phyloP scores from a whole-genome alignment of 2,888 invertebrate genomes.

The Isoperla grammatica region DNA sequence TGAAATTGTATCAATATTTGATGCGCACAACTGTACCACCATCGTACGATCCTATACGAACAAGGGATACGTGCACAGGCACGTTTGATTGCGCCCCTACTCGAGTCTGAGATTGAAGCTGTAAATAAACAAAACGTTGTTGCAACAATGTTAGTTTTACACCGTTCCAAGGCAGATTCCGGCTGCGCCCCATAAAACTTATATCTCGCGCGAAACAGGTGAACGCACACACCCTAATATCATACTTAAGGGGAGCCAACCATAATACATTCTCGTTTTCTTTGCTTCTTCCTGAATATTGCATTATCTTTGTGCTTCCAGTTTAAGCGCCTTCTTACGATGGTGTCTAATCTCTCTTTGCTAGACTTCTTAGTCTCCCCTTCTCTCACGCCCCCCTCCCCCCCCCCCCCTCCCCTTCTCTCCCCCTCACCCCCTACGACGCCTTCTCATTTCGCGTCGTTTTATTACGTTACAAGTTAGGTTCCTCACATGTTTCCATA shows the following conservation, averaged over 20 bases:
- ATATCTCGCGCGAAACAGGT: constrained; percentile 9
- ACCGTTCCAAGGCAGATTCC: too few relatives aligned
- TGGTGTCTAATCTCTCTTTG: constrained; percentile 6
- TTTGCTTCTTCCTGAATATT: constrained; percentile 13
- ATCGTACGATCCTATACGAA: too few relatives aligned
- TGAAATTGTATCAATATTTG: too few relatives aligned
- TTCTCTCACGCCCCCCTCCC: not conserved
- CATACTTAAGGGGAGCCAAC: constrained; percentile 8
- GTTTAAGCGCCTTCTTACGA: constrained; percentile 8
- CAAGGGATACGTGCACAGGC: too few relatives aligned
- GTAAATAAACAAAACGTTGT: too few relatives aligned
- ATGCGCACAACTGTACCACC: too few relatives aligned
- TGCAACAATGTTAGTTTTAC: too few relatives aligned
- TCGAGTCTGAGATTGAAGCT: too few relatives aligned
- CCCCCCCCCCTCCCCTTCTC: not conserved
- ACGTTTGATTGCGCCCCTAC: too few relatives aligned
- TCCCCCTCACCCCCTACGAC: constrained; percentile 1
- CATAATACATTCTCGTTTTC: constrained; percentile 2
- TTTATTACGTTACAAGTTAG: constrained; percentile 11
- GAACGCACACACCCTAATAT: constrained; percentile 11
- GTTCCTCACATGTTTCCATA: not conserved
- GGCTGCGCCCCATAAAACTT: constrained; percentile 1
- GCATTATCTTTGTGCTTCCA: constrained; percentile 12
- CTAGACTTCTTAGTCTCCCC: not conserved
- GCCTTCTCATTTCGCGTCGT: constrained; percentile 11